These are phyloP conservation scores for Arvicanthis niloticus DNA, from an alignment of 2,113 vertebrate species.

Conservation along the genomic window DNA sequence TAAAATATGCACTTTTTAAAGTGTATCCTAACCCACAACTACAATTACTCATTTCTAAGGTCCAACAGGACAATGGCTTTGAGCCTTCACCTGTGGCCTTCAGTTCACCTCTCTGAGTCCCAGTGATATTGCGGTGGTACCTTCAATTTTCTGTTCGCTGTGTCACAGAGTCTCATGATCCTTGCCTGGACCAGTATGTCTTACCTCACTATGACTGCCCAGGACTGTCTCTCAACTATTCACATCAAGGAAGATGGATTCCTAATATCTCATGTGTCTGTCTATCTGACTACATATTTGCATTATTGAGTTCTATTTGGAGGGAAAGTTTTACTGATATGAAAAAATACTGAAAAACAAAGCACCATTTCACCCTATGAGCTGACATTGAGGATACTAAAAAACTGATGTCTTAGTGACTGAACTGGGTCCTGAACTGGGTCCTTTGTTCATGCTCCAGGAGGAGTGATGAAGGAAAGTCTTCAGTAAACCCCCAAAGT, in stretches of 20 bases:
- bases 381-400: neutral
- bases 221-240: neutral
- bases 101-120: neutral
- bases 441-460: neutral
- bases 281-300: neutral
- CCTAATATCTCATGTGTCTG: neutral
- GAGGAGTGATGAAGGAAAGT: neutral
- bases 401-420: neutral
- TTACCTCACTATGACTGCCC: neutral
- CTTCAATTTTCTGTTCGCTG: no score
- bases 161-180: fast-evolving
- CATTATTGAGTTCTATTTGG: neutral
- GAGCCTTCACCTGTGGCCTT: neutral
- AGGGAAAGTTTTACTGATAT: neutral
- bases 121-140: fast-evolving
- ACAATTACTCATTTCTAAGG: neutral
- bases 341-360: neutral
- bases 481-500: neutral
- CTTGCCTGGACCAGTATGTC: neutral
- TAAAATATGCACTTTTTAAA: constrained; percentile 24
- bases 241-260: neutral
- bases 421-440: neutral
- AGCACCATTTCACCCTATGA: neutral
- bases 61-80: neutral
- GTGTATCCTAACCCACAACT: neutral